phyloP scores from a whole-genome alignment of 2,888 invertebrate genomes.

The Cryptophagus acutangulus region DNA sequence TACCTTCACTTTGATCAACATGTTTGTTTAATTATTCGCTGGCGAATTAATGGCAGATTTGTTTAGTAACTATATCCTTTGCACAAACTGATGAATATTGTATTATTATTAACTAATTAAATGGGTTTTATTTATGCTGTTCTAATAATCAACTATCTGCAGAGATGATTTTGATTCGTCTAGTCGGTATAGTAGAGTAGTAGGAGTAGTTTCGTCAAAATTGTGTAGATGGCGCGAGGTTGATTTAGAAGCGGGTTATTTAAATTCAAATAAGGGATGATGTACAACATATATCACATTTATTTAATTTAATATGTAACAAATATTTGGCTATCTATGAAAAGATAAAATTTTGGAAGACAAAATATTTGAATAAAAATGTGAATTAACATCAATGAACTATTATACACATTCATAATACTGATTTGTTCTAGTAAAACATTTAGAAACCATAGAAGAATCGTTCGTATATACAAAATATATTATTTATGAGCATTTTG shows the following conservation, averaged over 20 bases:
- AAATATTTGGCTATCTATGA: neutral
- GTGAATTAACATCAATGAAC: neutral
- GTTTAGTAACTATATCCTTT: no score
- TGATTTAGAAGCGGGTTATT: no score
- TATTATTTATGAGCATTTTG: neutral
- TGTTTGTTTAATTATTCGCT: conserved; percentile 47
- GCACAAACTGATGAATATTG: neutral
- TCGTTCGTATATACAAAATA: neutral
- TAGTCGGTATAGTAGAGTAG: conserved; percentile 1
- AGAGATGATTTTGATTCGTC: neutral
- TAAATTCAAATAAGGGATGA: no score
- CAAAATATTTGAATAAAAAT: neutral
- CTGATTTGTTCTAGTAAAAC: conserved; percentile 3
- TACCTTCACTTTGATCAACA: conserved; percentile 82
- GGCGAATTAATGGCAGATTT: neutral
- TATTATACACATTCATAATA: no score
- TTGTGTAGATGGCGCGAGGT: no score
- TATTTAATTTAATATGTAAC: neutral
- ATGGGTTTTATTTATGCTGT: no score
- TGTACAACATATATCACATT: conserved; percentile 1
- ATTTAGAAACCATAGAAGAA: neutral
- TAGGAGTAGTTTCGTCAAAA: conserved; percentile 1
- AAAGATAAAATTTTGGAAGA: neutral
- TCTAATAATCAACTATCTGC: no score
- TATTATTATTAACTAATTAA: neutral